Evolutionary conservation across 2,888 invertebrate genomes (phyloP).

Genomic region (Ethmia dodecea): DNA sequence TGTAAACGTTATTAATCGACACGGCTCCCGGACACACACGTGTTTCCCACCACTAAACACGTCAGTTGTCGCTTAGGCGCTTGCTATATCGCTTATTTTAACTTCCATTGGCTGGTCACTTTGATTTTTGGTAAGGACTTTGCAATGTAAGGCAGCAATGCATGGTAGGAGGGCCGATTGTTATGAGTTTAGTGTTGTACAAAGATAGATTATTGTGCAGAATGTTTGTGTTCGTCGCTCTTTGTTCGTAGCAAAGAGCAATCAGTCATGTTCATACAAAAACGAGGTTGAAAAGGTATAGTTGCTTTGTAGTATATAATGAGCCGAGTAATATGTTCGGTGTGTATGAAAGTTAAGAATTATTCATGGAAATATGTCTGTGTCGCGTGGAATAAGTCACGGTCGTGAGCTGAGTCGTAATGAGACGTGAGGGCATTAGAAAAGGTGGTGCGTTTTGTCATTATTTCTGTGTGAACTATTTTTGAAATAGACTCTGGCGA

Average conservation of each 20-base stretch:
- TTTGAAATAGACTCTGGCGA: no score
- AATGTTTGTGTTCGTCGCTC: slow-evolving; percentile 57
- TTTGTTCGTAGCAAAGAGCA: slow-evolving; percentile 59
- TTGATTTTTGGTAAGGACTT: not conserved
- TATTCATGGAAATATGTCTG: slow-evolving; percentile 50
- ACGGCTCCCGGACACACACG: slow-evolving; percentile 61
- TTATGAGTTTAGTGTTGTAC: slow-evolving; percentile 7
- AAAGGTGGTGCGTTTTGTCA: not conserved
- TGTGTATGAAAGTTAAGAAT: slow-evolving; percentile 46
- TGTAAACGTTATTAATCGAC: slow-evolving; percentile 75
- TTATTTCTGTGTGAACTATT: no score
- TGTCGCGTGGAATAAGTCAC: slow-evolving; percentile 42
- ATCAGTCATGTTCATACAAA: slow-evolving; percentile 69
- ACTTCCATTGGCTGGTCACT: slow-evolving; percentile 26
- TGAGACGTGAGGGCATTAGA: no score
- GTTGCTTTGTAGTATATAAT: slow-evolving; percentile 47
- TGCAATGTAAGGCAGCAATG: slow-evolving; percentile 22
- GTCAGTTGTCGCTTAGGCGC: not conserved
- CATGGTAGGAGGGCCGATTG: slow-evolving; percentile 7
- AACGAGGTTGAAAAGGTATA: slow-evolving; percentile 57
- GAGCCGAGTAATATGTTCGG: slow-evolving; percentile 30
- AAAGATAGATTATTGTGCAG: slow-evolving; percentile 38
- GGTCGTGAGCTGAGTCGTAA: no score
- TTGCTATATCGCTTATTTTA: slow-evolving; percentile 15
- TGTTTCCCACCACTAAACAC: slow-evolving; percentile 31